These are phyloP conservation scores for Pseudolaguvia tuberculata DNA, from an alignment of 2,113 vertebrate species.

Conservation along the genomic window DNA sequence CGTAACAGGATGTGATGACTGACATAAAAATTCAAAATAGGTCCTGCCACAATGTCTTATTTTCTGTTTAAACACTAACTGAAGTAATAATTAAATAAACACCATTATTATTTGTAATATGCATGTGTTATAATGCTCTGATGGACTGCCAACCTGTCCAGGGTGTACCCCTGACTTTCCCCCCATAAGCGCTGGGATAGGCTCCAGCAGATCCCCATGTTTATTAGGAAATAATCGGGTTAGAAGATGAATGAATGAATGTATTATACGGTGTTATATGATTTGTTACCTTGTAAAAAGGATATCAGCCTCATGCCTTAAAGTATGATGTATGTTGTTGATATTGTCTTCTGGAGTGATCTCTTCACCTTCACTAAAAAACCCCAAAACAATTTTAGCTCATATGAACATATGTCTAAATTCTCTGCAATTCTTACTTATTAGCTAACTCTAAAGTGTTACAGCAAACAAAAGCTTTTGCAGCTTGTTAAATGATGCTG, in stretches of 20 bases:
- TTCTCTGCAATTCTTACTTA: background rate
- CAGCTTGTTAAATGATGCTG: background rate
- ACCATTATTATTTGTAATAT: background rate
- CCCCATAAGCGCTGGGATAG: too few species aligned
- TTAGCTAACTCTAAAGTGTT: background rate
- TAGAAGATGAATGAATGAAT: too few species aligned
- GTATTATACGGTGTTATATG: background rate
- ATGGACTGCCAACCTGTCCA: too few species aligned
- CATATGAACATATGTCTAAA: too few species aligned
- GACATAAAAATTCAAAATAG: background rate
- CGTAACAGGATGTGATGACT: background rate
- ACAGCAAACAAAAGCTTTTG: background rate
- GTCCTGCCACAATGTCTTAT: background rate
- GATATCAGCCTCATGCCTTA: constrained; percentile 84
- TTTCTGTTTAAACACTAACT: background rate
- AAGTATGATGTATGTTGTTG: constrained; percentile 70
- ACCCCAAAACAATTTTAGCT: background rate
- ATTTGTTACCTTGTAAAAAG: constrained; percentile 85
- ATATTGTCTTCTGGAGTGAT: constrained; percentile 77
- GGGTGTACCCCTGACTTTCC: too few species aligned
- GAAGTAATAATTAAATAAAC: background rate
- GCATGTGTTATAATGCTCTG: too few species aligned
- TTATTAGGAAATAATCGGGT: too few species aligned
- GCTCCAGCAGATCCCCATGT: too few species aligned
- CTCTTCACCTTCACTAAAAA: constrained; percentile 80